Evolutionary conservation across 2,797 vertebrate genomes (phyloP).

Genomic region (Carcharodon carcharias): DNA sequence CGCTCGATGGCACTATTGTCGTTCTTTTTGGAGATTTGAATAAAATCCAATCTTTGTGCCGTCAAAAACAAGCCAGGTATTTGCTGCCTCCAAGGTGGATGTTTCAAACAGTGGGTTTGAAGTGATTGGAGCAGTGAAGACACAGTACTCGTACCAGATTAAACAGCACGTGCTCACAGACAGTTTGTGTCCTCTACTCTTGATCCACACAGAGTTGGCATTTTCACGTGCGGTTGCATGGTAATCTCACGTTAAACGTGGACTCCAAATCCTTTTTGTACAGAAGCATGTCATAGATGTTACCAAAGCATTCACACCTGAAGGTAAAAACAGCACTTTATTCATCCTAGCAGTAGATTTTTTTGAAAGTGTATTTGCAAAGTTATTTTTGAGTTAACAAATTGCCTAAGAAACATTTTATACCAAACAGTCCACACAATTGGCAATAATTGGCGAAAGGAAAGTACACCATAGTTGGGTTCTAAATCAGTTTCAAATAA

Average conservation of each 20-base stretch:
- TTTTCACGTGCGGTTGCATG: background rate
- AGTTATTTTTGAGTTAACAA: slow-evolving; percentile 39
- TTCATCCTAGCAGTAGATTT: slow-evolving; percentile 14
- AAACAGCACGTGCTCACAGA: background rate
- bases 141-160: background rate
- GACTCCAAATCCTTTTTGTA: slow-evolving; percentile 26
- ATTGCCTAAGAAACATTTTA: slow-evolving; percentile 52
- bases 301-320: background rate
- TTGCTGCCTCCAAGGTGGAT: background rate
- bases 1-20: background rate
- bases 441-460: background rate
- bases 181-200: slow-evolving; percentile 19
- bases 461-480: slow-evolving; percentile 52
- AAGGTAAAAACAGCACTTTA: slow-evolving; percentile 17
- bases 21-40: background rate
- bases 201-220: slow-evolving; percentile 3
- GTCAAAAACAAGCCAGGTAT: background rate
- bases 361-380: background rate
- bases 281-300: slow-evolving; percentile 17
- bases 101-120: background rate
- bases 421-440: slow-evolving; percentile 45
- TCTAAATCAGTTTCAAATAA: slow-evolving; percentile 61
- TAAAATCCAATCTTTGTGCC: background rate
- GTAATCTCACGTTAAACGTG: background rate
- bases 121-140: background rate